Base-by-base conservation (phyloP, 2,113 vertebrate genomes). In the Pyxicephalus adspersus region DNA sequence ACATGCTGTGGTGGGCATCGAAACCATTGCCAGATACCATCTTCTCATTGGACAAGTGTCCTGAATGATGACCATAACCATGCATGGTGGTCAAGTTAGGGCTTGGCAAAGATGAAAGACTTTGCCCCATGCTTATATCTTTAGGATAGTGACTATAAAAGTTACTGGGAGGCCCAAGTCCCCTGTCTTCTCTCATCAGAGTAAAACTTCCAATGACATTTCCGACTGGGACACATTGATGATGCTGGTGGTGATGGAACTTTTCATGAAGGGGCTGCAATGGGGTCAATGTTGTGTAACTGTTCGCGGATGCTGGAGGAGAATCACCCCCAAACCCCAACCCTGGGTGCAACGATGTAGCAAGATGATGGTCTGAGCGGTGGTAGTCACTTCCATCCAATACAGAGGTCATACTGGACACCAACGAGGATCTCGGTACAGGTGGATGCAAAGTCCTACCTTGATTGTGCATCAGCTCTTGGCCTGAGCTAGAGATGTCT, bases 191-290 rank as follows among this genome's bases (percentile, higher is more conserved):
- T 0, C 93, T 90, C 93, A 94, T 94, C 45, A 94, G 92, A 28
- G 94, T 94, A 85, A 95, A 94, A 89, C 93, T 94, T 66, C 94
- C 94, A 2, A 95, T 93, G 60, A 95, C 93, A 2, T 94, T 95
- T 84, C 94, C 93, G 87, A 94, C 92, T 0, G 94, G 92, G 65
- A 95, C 86, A 81, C 93, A 94, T 22, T 93, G 93, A 83, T 94
- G 93, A 61, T 90, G 86, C 28, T 81, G 85, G 29, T 83, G 89
- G 78, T 93, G 92, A 73, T 84, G 86, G 86, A 94, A 95, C 87
- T 94, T 94, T 85, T 95, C 94, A 0, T 94, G 92, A 7, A 94
- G 91, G 0, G 94, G 94, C 87, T 94, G 94, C 63, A 95, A 80
- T 0, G 94, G 93, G 0, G 93, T 94, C 84, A 95, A 82, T 2